Evolutionary conservation across 2,888 invertebrate species (phyloP).

Genomic region (Metallyticus violacea): DNA sequence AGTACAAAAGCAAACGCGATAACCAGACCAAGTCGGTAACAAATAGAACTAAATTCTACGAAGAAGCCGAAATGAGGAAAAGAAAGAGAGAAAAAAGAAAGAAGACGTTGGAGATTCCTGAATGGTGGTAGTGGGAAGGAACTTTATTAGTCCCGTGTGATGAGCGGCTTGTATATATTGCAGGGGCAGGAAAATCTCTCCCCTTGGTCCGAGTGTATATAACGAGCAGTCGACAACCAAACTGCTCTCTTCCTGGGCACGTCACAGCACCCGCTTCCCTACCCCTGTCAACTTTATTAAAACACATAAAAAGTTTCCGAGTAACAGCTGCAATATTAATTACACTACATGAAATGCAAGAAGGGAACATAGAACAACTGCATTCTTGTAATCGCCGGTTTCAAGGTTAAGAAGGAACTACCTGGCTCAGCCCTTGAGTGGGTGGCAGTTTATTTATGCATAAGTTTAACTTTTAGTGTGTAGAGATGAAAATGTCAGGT

Average conservation of each 20-base stretch:
- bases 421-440: too few species aligned
- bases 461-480: too few species aligned
- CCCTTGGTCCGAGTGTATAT: neutral
- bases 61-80: neutral
- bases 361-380: neutral
- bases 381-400: neutral
- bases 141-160: neutral
- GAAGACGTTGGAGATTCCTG: neutral
- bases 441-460: too few species aligned
- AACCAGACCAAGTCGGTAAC: neutral
- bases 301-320: neutral
- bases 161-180: neutral
- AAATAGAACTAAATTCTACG: neutral
- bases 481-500: too few species aligned
- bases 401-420: neutral
- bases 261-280: too few species aligned
- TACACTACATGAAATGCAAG: neutral
- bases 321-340: neutral
- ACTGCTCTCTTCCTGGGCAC: too few species aligned
- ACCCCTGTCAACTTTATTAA: neutral
- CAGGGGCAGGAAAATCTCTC: neutral
- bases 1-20: neutral
- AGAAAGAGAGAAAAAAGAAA: neutral
- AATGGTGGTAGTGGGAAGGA: neutral
- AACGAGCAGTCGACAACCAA: neutral